These are phyloP conservation scores for Drosophila tristis DNA, from an alignment of 1,140 invertebrate species.

Conservation along the genomic window DNA sequence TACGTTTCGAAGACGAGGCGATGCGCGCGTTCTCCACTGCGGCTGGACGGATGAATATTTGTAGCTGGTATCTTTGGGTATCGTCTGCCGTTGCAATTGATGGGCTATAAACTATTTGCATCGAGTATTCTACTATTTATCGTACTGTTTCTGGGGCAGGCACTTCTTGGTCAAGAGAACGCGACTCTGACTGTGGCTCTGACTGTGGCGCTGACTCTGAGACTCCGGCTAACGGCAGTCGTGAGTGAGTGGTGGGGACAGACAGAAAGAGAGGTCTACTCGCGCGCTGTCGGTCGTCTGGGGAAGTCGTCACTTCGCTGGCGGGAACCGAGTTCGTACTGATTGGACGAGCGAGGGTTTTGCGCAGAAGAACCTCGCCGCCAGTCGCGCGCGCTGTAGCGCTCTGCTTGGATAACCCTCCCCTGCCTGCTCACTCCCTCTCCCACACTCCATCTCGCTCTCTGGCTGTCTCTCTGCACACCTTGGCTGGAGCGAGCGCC, in stretches of 20 bases:
- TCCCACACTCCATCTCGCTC: slow-evolving; percentile 1
- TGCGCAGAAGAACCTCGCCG: slow-evolving; percentile 79
- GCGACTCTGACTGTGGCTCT: slow-evolving; percentile 15
- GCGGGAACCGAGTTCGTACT: slow-evolving; percentile 83
- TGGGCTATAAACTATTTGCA: slow-evolving; percentile 17
- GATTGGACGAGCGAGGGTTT: slow-evolving; percentile 82
- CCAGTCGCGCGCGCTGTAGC: slow-evolving; percentile 55
- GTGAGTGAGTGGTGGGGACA: neutral
- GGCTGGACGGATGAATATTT: neutral
- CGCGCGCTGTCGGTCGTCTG: slow-evolving; percentile 55
- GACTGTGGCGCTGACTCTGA: neutral
- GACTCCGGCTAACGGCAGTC: slow-evolving; percentile 1
- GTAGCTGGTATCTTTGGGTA: slow-evolving; percentile 31
- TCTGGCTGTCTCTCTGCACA: slow-evolving; percentile 3
- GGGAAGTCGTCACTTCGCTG: slow-evolving; percentile 75
- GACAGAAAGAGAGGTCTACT: neutral
- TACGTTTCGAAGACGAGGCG: slow-evolving; percentile 35
- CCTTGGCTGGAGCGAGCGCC: neutral
- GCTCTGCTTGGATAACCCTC: slow-evolving; percentile 36
- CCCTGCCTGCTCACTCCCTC: slow-evolving; percentile 11
- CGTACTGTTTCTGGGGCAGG: neutral
- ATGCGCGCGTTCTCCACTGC: slow-evolving; percentile 4
- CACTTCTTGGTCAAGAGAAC: too few relatives aligned
- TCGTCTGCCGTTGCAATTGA: neutral
- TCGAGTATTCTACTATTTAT: slow-evolving; percentile 23